Evolutionary conservation across 2,888 invertebrate genomes (phyloP).

Genomic region (Nebria brevicollis): DNA sequence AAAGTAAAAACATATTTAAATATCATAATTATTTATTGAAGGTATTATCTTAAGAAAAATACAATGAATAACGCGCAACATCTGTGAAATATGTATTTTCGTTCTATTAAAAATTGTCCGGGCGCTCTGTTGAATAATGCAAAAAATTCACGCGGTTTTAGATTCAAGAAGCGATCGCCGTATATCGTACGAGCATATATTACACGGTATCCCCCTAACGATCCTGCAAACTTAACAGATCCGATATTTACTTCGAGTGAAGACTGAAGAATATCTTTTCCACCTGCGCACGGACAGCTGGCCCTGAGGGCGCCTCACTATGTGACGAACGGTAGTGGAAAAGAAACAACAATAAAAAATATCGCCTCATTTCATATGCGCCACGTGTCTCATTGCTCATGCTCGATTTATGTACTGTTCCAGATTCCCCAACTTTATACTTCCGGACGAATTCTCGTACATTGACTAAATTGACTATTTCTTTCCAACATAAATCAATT

Average conservation of each 20-base stretch:
- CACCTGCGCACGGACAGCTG: slow-evolving; percentile 18
- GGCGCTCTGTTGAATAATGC: neutral
- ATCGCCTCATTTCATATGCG: slow-evolving; percentile 3
- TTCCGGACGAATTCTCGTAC: neutral
- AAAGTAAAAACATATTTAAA: neutral
- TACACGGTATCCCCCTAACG: neutral
- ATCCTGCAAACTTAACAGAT: neutral
- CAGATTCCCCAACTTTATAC: neutral
- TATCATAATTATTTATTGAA: slow-evolving; percentile 1
- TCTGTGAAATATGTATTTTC: neutral
- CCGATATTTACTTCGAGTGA: neutral
- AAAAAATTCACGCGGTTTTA: neutral
- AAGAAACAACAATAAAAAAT: neutral
- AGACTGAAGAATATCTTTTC: neutral
- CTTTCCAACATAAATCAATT: neutral
- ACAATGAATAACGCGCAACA: neutral
- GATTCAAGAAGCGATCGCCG: neutral
- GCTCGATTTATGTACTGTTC: neutral
- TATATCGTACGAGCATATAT: neutral
- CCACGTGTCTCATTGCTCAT: neutral
- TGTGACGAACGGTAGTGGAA: neutral
- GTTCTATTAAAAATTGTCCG: neutral
- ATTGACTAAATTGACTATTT: neutral
- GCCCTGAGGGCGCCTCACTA: neutral
- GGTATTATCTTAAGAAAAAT: neutral